Base-by-base conservation (phyloP, 2,888 invertebrate species). In the Pardosa pseudoannulata region DNA sequence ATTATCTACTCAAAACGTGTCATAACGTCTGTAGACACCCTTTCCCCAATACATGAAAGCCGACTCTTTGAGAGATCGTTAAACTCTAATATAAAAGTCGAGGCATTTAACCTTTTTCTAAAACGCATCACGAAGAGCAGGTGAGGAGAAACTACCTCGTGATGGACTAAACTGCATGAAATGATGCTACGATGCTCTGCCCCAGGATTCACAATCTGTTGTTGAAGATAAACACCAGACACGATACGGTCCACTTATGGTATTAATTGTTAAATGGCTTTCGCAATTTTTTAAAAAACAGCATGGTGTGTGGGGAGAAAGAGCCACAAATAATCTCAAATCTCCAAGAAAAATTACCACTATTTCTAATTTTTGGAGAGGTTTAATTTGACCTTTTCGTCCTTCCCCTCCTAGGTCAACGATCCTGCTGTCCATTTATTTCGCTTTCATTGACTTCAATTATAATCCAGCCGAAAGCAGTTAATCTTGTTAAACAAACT, bases 51-150 rank as follows among this genome's bases (percentile, higher is more conserved):
- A 5, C 36, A 36, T 36, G 9, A 36, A 36, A 5, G 36, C 36
- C 36, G 16, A 16, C 16, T 62, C 62, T 68, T n/a, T n/a, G 6
- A 23, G 32, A 78, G 78, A 85, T 78, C 83, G 65, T 85, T 85
- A 85, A 85, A 85, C 78, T 50, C 83, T 39, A 67, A 73, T 72
- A 73, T 50, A 46, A 72, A 65, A 78, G 50, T 68, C 39, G 13
- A 67, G 64, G 76, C 75, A 83, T 32, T 78, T 83, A 83, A 83
- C 72, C 83, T 62, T 70, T 76, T 23, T 31, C 62, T 13, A 19
- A 46, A 65, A 62, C 41, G 31, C 29, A 72, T 85, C 83, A 85
- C 83, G 83, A 78, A 36, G 32, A 73, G 78, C 83, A 85, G 83
- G 83, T 85, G 83, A 72, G 46, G 73, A 73, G 65, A 73, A 83